phyloP scores from a whole-genome alignment of 2,888 invertebrate species.

The Bhutanitis thaidina region DNA sequence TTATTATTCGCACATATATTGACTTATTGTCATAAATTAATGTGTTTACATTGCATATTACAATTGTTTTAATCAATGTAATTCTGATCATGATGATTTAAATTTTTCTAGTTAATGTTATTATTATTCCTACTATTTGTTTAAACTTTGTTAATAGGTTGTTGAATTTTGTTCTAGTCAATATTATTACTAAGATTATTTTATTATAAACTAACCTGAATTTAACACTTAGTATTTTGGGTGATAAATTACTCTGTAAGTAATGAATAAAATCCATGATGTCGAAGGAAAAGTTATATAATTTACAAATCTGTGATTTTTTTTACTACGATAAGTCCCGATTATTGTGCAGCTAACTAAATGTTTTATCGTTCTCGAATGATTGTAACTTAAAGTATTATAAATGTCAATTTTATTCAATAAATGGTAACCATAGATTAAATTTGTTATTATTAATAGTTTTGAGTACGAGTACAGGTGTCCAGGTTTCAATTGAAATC shows the following conservation, averaged over 20 bases:
- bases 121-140: not conserved
- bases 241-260: not conserved
- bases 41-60: too few relatives aligned
- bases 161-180: constrained; percentile 16
- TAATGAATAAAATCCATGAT: not conserved
- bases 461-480: too few relatives aligned
- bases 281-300: not conserved
- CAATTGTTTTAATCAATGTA: too few relatives aligned
- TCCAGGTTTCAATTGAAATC: too few relatives aligned
- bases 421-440: constrained; percentile 2
- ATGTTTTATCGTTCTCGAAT: constrained; percentile 5
- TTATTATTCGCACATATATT: too few relatives aligned
- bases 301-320: not conserved
- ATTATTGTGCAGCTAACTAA: not conserved
- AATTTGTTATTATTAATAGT: too few relatives aligned
- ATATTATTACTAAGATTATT: not conserved
- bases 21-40: too few relatives aligned
- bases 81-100: too few relatives aligned
- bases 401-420: constrained; percentile 16
- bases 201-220: constrained; percentile 11
- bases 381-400: constrained; percentile 1
- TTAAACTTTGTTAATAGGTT: not conserved
- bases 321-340: not conserved
- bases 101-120: too few relatives aligned
- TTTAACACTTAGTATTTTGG: constrained; percentile 4